phyloP scores from a whole-genome alignment of 2,888 invertebrate species.

The Ecdyonurus torrentis region DNA sequence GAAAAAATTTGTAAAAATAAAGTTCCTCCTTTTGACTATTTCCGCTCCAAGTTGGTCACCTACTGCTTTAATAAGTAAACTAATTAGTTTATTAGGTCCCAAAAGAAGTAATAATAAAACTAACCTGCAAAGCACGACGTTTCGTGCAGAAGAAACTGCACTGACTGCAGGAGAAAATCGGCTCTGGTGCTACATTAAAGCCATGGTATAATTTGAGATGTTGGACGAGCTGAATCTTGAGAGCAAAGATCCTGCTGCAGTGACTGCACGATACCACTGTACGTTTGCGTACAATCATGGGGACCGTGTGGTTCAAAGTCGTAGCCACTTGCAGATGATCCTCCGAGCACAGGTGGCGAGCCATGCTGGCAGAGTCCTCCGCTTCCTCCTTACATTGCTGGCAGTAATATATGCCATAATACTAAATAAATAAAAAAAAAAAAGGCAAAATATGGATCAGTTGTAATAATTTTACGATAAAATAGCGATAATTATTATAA shows the following conservation, averaged over 20 bases:
- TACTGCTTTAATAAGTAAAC: too few relatives aligned
- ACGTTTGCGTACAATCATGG: conserved; percentile 55
- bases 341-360: conserved; percentile 42
- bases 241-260: conserved; percentile 51
- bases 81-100: too few relatives aligned
- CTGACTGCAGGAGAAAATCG: conserved; percentile 22
- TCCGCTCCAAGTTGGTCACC: too few relatives aligned
- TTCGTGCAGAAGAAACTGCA: not conserved
- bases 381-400: conserved; percentile 55
- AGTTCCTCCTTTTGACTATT: too few relatives aligned
- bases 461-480: not conserved
- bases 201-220: conserved; percentile 37
- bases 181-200: conserved; percentile 33
- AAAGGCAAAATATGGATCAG: too few relatives aligned
- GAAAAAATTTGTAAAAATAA: too few relatives aligned
- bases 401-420: conserved; percentile 46
- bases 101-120: too few relatives aligned
- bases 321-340: conserved; percentile 56
- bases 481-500: not conserved
- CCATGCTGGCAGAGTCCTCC: conserved; percentile 44
- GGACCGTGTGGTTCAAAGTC: conserved; percentile 63
- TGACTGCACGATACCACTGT: conserved; percentile 42
- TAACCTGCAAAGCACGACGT: not conserved
- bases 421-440: too few relatives aligned
- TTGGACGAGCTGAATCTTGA: conserved; percentile 52